Evolutionary conservation across 2,113 vertebrate genomes (phyloP), one percentile per base, ranked within the genome.

Genomic region (Seriola quinqueradiata): DNA sequence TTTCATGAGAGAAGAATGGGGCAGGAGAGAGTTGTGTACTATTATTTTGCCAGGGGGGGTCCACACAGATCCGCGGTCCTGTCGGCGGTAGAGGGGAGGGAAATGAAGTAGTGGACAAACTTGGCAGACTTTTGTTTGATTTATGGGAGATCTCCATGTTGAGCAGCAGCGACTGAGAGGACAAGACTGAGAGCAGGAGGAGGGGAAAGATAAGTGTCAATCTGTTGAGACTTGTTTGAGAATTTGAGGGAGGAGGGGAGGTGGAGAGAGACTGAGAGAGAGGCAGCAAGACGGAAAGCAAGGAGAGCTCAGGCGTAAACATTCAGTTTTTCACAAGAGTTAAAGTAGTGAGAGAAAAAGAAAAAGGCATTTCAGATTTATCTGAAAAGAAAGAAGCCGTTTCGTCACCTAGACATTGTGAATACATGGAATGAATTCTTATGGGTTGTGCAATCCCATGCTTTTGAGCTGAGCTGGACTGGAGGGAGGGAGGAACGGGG

Each of bases 191-290:
- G 77, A 73, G 79, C 83, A 88, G 75, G 87, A 89, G 83, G 92
- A 90, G 88, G 89, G 89, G 76, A 84, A 89, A 92, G 94, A 94
- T 90, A 94, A 91, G 90, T 94, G 92, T 92, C 91, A 94, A 91
- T 95, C 91, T 96, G 95, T 95, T 95, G 84, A 95, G 89, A 95
- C 95, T 95, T 95, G 95, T 95, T 95, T 93, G 94, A 95, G 95
- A 96, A 95, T 96, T 95, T 93, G 82, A 94, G 88, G 82, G 90
- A 92, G 89, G 84, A 93, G 92, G 89, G 83, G 86, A 93, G 90
- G 77, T 89, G 69, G 82, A 61, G 85, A 89, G 42, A 78, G 66
- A 36, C 25, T 65, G 72, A 73, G 75, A 82, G 54, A 87, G 77
- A 90, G 79, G 64, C 80, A 88, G 79, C 67, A 64, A 79, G 79